Evolutionary conservation across 2,888 invertebrate species (phyloP).

Genomic region (Notocelia uddmanniana): DNA sequence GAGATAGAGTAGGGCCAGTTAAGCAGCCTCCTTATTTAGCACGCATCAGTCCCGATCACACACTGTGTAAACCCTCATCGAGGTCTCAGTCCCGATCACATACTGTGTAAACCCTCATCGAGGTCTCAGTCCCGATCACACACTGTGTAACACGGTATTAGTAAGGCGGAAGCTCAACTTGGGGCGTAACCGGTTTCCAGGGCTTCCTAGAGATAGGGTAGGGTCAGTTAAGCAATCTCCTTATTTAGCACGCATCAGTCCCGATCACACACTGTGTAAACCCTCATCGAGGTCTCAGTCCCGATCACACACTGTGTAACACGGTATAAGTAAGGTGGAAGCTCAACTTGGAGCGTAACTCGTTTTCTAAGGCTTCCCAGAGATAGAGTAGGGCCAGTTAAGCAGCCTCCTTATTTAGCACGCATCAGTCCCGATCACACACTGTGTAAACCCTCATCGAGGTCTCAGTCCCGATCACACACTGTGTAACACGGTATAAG

Average conservation of each 20-base stretch:
- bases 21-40: neutral
- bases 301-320: neutral
- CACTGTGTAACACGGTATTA: constrained; percentile 16
- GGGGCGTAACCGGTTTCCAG: neutral
- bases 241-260: neutral
- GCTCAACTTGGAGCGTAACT: too few relatives aligned
- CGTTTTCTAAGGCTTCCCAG: too few relatives aligned
- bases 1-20: neutral
- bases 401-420: constrained; percentile 10
- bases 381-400: neutral
- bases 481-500: constrained; percentile 22
- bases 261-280: neutral
- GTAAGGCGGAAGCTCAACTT: neutral
- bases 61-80: neutral
- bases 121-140: too few relatives aligned
- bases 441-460: too few relatives aligned
- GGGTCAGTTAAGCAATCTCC: neutral
- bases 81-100: neutral
- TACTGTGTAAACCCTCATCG: constrained; percentile 5
- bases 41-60: neutral
- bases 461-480: neutral
- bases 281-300: neutral
- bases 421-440: constrained; percentile 7
- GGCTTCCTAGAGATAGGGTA: neutral
- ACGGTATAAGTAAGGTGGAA: too few relatives aligned